Base-by-base conservation (phyloP, 2,113 vertebrate species). In the Rhea americana region DNA sequence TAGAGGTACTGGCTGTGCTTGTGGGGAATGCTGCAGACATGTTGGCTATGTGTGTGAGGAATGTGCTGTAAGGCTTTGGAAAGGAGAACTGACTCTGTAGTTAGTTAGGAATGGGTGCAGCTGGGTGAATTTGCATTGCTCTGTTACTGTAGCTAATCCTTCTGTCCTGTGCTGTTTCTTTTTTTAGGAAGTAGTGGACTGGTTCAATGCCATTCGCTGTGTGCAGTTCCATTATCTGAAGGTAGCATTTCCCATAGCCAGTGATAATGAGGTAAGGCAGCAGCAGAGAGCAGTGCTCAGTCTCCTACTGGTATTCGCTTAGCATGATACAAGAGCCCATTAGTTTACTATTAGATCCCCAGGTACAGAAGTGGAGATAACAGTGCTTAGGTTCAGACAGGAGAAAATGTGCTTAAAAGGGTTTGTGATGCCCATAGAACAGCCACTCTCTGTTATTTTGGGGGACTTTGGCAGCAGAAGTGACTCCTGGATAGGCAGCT, bases 191-290 rank as follows among this genome's bases (percentile, higher is more conserved):
- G 97, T 98, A 28, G 99, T 99, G 32, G 98, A 99, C 95, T 99
- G 99, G 99, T 98, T 98, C 93, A 99, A 99, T 15, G 97, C 98
- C 26, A 99, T 99, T 62, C 98, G 99, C 47, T 98, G 98, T 0
- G 97, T 98, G 87, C 98, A 99, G 97, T 97, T 99, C 91, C 98
- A 98, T 93, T 99, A 99, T 81, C 97, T 99, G 90, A 98, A 98
- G 93, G 98, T 99, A 89, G 99, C 99, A 4, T 99, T 99, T 95
- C 99, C 99, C 16, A 98, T 98, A 63, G 98, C 98, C 67, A 98
- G 97, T 1, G 97, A 99, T 65, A 89, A 96, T 24, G 99, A 99
- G 98, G 99, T 99, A 93, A 97, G 92, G 85, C 75, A 85, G 81
- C 80, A 6, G 59, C 19, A 56, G 39, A 70, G 30, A 0, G 0